Base-by-base conservation (phyloP, 2,888 invertebrate genomes). In the Dioctria rufipes region DNA sequence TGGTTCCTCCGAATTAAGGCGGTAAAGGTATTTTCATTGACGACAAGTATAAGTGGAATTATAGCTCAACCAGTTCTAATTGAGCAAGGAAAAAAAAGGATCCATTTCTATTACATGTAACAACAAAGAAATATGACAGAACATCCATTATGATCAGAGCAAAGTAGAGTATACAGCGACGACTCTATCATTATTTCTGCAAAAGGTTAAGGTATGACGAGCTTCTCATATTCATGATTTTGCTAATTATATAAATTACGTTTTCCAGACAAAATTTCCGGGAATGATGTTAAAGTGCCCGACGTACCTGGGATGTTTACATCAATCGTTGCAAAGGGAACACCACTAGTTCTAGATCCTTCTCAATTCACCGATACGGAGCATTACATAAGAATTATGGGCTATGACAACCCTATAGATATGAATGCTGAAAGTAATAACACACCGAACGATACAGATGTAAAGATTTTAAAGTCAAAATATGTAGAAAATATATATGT, bases 341-440 rank as follows among this genome's bases (percentile, higher is more conserved):
- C 93, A 85, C 92, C 96, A 0, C 86, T 96, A 3, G 96, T 98
- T 86, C 90, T 97, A 6, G 96, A 96, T 87, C 92, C 94, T 0
- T 88, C 91, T 9, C 88, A 92, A 73, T 97, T 98, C 86, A 89
- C 90, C 0, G 92, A 95, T 85, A 92, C 93, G 0, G 88, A 91
- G 51, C 95, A 97, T 88, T 98, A 96, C 88, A 93, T 93, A 25
- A 94, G 92, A 87, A 92, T 98, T 81, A 96, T 98, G 96, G 97
- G 97, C 11, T 97, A 94, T 85, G 97, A 98, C 86, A 96, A 96
- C 88, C 97, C 97, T 0, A 90, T 96, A 82, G 95, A 96, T 88
- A 94, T 95, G 83, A 93, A 93, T n/a, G n/a, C n/a, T n/a, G n/a
- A n/a, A n/a, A n/a, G n/a, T n/a, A n/a, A n/a, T n/a, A n/a, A n/a